Evolutionary conservation across 2,113 vertebrate genomes (phyloP), one percentile per base, ranked within the genome.

Genomic region (Eleginops maclovinus): DNA sequence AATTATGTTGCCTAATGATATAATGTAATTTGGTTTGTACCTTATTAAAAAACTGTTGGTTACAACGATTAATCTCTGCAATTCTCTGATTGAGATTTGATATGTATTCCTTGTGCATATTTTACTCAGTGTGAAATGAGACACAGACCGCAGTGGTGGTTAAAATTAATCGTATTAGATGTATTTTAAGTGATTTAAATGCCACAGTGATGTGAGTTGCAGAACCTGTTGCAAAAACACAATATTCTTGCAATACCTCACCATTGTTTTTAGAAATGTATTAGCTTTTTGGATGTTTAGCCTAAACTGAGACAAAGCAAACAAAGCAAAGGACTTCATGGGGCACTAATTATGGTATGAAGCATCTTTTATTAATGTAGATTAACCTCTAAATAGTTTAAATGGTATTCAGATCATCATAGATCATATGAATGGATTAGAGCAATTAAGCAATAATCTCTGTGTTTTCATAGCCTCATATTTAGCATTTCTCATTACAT

Each of bases 1-100:
- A 82, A 67, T 86, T 83, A 72, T 62, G 71, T 72, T 82, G 63
- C 56, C 51, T 77, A 83, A 88, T 83, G 54, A 85, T 40, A 75
- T 82, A 78, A 88, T 83, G 66, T 59, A 67, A 77, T 85, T 78
- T 69, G 31, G 41, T 62, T 64, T 53, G 36, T 71, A 64, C 75
- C 76, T 62, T 75, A 66, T 64, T 67, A 77, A 67, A 70, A 76
- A 70, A 40, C 41, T 46, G 43, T 2, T 8, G 51, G 28, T 77
- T 62, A 12, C 12, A 12, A 50, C 12, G 4, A 72, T 81, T 79
- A 75, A 74, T 81, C 41, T 60, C 43, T 72, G 24, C 1, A 72
- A 75, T 69, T 81, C 14, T 67, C 47, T 62, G 56, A 78, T 62
- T 4, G 3, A 70, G 47, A 46, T 26, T 47, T 77, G 59, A 70